A percentile compares a stretch with the other conserved stretches of the same genome.
phyloP scores from a whole-genome alignment of 2,113 vertebrate genomes.

The Scomber scombrus region DNA sequence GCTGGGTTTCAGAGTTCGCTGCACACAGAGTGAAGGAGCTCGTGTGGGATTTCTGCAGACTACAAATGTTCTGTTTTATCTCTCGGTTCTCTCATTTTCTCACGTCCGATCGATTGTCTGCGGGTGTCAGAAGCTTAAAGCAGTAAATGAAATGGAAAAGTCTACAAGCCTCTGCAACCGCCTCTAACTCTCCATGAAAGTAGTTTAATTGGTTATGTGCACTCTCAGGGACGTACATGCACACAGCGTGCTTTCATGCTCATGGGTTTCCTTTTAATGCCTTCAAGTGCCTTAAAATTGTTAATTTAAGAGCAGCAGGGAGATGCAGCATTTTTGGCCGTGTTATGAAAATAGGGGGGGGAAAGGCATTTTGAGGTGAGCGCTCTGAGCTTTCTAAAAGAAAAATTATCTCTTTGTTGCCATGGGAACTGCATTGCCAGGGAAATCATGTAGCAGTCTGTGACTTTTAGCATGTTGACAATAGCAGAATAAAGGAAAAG shows the following conservation, averaged over 20 bases:
- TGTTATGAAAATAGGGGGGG: not conserved
- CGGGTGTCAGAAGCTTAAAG: not conserved
- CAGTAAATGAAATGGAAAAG: not conserved
- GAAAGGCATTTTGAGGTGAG: constrained; percentile 5
- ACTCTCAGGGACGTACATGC: not conserved
- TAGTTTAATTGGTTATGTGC: not conserved
- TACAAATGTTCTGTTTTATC: constrained; percentile 6
- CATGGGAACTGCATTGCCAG: constrained; percentile 9
- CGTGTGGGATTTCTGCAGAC: not conserved
- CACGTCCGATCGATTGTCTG: constrained; percentile 8
- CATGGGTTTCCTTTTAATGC: not conserved
- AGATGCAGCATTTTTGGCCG: not conserved
- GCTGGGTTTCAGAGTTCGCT: not conserved
- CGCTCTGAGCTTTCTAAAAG: not conserved
- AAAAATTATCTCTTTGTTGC: constrained; percentile 1
- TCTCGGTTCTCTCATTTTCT: not conserved
- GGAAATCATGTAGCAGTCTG: not conserved
- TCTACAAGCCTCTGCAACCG: not conserved
- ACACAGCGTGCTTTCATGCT: not conserved
- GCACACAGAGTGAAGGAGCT: not conserved
- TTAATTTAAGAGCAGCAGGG: not conserved
- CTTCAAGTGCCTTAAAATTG: not conserved
- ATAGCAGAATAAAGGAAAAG: too few relatives aligned
- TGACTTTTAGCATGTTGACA: not conserved
- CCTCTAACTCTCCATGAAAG: constrained; percentile 4